These are phyloP conservation scores for Platorchestia sp. DNA, from an alignment of 1,140 invertebrate species.

Conservation along the genomic window DNA sequence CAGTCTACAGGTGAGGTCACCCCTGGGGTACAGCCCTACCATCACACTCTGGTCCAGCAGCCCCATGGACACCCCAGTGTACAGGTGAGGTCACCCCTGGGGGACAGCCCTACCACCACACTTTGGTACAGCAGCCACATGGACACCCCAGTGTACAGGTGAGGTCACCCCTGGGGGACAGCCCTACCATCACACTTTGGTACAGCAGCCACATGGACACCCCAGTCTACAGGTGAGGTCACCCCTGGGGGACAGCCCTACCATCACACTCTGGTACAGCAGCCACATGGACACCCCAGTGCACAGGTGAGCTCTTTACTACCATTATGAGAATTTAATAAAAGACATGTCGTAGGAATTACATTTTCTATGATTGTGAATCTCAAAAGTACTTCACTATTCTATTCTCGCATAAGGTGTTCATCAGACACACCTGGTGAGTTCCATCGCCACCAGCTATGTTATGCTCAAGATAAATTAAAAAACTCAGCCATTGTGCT, in stretches of 20 bases:
- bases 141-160: no score
- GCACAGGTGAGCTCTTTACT: no score
- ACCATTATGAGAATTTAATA: background rate
- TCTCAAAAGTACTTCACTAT: background rate
- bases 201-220: conserved; percentile 63
- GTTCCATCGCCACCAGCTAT: background rate
- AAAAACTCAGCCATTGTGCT: background rate
- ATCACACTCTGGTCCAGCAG: conserved; percentile 65
- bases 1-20: conserved; percentile 64
- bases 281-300: no score
- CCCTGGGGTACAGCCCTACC: conserved; percentile 58
- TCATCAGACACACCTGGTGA: no score
- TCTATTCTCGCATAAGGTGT: background rate
- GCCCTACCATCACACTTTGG: conserved; percentile 62
- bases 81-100: no score
- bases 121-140: no score
- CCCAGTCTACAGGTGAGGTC: conserved; percentile 66
- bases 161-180: conserved; percentile 58
- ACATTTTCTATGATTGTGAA: background rate
- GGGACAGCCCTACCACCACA: no score
- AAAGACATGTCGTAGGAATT: background rate
- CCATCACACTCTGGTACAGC: no score
- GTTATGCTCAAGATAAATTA: background rate
- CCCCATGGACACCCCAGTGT: conserved; percentile 62
- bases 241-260: no score